These are phyloP conservation scores for Perodicticus potto DNA, from an alignment of 2,797 vertebrate genomes.

Conservation along the genomic window DNA sequence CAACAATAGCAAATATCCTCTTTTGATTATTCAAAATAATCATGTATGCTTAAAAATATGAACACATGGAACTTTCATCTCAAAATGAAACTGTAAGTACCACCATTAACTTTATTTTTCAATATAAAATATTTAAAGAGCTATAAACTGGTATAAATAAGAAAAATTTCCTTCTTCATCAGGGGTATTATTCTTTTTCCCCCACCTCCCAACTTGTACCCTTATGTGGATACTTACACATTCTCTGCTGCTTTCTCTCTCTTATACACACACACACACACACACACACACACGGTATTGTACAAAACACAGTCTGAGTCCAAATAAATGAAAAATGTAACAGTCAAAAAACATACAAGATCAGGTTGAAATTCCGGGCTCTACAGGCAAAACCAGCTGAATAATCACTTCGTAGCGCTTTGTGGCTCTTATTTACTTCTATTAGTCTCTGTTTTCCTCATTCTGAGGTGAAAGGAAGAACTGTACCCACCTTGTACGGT, in stretches of 20 bases:
- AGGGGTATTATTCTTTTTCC: neutral
- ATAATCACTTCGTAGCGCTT: neutral
- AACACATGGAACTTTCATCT: neutral
- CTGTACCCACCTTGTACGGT: neutral
- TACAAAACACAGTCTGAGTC: constrained; percentile 17
- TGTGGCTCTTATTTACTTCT: neutral
- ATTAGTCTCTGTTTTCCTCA: neutral
- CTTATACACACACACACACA: neutral
- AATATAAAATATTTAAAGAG: constrained; percentile 22
- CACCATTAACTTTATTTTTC: neutral
- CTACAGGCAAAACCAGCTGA: neutral
- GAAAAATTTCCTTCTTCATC: neutral
- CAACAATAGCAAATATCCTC: neutral
- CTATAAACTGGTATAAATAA: neutral
- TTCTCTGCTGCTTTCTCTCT: neutral
- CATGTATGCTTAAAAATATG: neutral
- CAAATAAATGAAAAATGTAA: neutral
- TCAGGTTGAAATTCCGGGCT: constrained; percentile 23
- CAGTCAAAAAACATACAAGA: neutral
- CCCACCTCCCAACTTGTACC: neutral
- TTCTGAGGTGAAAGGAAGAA: neutral
- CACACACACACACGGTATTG: neutral
- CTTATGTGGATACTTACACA: neutral
- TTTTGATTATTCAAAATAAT: constrained; percentile 40
- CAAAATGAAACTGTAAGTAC: neutral